These are phyloP conservation scores for Drosophila baimaii DNA, from an alignment of 1,140 invertebrate genomes.

Conservation along the genomic window DNA sequence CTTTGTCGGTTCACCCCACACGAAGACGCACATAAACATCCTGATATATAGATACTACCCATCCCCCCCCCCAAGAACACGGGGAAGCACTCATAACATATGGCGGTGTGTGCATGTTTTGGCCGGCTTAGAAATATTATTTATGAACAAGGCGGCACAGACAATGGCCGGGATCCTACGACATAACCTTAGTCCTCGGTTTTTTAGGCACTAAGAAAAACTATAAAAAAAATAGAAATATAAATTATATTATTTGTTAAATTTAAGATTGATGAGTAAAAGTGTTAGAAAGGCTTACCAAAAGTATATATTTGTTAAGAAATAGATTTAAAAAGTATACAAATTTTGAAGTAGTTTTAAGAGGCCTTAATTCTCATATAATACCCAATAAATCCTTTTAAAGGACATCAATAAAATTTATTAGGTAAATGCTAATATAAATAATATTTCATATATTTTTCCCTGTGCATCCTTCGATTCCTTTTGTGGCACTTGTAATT, in stretches of 20 bases:
- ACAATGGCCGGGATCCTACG: slow-evolving; percentile 53
- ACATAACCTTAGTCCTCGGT: slow-evolving; percentile 2
- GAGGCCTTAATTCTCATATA: background rate
- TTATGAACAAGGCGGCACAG: slow-evolving; percentile 77
- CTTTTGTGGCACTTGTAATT: slow-evolving; percentile 65
- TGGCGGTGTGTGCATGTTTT: slow-evolving; percentile 68
- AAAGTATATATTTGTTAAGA: no score
- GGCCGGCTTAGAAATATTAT: slow-evolving; percentile 76
- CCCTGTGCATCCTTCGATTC: slow-evolving; percentile 21
- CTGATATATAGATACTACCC: slow-evolving; percentile 36
- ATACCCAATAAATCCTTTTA: background rate
- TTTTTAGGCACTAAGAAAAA: slow-evolving; percentile 13
- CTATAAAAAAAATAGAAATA: background rate
- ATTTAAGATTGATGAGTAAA: background rate
- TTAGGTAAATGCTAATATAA: no score
- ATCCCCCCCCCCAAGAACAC: background rate
- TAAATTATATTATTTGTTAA: background rate
- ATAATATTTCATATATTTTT: background rate
- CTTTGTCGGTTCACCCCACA: no score
- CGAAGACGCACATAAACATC: slow-evolving; percentile 28
- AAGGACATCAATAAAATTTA: background rate
- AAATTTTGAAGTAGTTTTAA: no score
- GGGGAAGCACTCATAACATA: slow-evolving; percentile 57
- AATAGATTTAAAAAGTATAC: no score
- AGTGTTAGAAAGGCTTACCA: no score